A percentile compares a stretch with the other conserved stretches of the same genome.
Conservation (phyloP, 1,140 invertebrate genomes). For the Achroia grisella region DNA sequence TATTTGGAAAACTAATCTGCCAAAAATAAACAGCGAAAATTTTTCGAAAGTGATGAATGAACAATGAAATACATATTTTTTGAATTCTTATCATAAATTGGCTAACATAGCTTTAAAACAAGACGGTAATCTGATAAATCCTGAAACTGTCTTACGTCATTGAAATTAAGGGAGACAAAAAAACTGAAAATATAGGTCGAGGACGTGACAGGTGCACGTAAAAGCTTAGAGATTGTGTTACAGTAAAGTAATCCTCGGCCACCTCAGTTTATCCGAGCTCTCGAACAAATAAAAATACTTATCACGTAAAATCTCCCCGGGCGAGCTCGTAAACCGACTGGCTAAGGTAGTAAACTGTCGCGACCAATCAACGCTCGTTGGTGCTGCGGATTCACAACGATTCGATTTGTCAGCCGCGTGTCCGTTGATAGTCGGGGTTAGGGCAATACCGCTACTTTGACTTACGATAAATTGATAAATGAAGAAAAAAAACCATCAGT, state of each 20-base stretch:
- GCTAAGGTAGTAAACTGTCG: constrained; percentile 20
- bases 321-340: neutral
- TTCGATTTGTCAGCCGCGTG: constrained; percentile 18
- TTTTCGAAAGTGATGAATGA: no score
- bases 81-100: no score
- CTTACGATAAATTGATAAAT: no score
- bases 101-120: no score
- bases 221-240: constrained; percentile 29
- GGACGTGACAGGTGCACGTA: constrained; percentile 32
- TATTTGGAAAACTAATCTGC: no score
- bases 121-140: no score
- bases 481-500: no score
- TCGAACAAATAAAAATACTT: constrained; percentile 41
- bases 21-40: no score
- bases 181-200: constrained; percentile 19
- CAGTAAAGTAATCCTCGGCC: constrained; percentile 16
- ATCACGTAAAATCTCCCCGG: constrained; percentile 30
- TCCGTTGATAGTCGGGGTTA: no score
- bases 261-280: constrained; percentile 29
- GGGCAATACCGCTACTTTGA: no score
- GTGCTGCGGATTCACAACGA: constrained; percentile 4
- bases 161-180: constrained; percentile 1
- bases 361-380: constrained; percentile 19
- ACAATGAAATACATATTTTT: no score
- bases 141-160: no score